Evolutionary conservation across 2,113 vertebrate species (phyloP).

Genomic region (Narcine bancroftii): DNA sequence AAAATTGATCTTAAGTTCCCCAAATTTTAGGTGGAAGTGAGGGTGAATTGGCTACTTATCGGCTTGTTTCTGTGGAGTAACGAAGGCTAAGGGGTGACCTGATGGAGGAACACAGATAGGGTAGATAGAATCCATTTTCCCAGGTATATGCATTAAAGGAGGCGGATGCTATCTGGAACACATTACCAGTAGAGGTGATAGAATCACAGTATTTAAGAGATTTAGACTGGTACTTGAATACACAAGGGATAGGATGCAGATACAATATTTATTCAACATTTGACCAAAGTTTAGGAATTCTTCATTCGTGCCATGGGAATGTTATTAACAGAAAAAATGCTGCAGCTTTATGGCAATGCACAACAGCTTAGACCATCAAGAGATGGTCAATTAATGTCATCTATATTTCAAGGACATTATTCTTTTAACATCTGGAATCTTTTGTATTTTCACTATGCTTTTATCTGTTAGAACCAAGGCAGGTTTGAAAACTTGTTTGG

Average conservation of each 20-base stretch:
- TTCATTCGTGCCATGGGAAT: not conserved
- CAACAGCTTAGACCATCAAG: not conserved
- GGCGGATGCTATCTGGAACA: no score
- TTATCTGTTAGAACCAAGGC: not conserved
- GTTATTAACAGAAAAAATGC: not conserved
- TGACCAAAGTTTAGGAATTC: not conserved
- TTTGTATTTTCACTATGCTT: not conserved
- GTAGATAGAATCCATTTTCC: no score
- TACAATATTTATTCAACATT: not conserved
- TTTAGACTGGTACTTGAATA: no score
- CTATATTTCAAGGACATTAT: not conserved
- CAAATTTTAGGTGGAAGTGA: not conserved
- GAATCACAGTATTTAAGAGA: no score
- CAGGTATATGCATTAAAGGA: no score
- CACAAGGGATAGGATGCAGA: no score
- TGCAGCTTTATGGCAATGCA: not conserved
- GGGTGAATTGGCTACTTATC: no score
- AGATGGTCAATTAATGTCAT: not conserved
- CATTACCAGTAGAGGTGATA: no score
- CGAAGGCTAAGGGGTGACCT: no score
- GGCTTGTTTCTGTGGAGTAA: no score
- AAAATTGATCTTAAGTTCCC: no score
- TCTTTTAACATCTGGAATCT: not conserved
- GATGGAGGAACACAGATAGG: no score
- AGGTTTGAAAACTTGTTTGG: not conserved